Conservation (phyloP, 2,888 invertebrate genomes). For the Pilophorus perplexus region DNA sequence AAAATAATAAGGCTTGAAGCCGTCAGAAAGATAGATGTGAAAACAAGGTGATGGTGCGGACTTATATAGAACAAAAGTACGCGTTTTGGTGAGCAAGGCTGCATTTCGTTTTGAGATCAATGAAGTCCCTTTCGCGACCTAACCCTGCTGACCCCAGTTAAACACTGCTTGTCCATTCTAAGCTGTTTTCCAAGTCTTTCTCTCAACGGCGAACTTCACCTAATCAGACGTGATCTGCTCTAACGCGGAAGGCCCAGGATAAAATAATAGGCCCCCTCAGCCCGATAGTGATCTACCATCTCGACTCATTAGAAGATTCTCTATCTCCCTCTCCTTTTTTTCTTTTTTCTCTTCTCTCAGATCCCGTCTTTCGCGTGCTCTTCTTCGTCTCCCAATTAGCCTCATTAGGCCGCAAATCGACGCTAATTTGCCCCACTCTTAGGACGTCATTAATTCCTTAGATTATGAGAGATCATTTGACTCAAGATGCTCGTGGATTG, state of each 20-base stretch:
- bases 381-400: too few species aligned
- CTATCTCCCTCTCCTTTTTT: too few species aligned
- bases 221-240: constrained; percentile 22
- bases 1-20: background rate
- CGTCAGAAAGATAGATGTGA: background rate
- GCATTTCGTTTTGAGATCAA: background rate
- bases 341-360: too few species aligned
- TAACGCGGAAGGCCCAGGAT: constrained; percentile 20
- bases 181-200: too few species aligned
- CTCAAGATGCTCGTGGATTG: too few species aligned
- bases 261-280: background rate
- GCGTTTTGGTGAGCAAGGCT: background rate
- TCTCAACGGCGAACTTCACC: too few species aligned
- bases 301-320: constrained; percentile 29
- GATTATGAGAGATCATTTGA: too few species aligned
- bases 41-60: background rate
- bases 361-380: too few species aligned
- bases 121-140: background rate
- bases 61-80: background rate
- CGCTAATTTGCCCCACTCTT: too few species aligned
- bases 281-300: constrained; percentile 28
- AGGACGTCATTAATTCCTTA: too few species aligned
- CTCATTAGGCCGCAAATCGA: too few species aligned
- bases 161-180: too few species aligned
- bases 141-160: background rate